phyloP scores from a whole-genome alignment of 2,888 invertebrate genomes.

The Acanthococcus lagerstroemiae region DNA sequence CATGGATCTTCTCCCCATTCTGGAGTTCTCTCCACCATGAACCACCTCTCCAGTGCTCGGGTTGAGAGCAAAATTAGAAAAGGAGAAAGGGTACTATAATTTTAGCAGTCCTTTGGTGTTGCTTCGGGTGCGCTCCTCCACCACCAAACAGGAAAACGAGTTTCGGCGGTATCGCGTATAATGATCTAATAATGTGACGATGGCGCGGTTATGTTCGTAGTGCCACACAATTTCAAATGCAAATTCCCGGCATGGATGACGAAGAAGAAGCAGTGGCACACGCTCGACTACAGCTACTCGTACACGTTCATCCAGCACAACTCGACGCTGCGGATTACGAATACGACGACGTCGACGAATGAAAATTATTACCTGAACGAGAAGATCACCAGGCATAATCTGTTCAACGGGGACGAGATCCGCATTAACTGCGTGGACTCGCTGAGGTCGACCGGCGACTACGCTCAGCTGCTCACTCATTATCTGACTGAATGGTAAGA shows the following conservation, averaged over 20 bases:
- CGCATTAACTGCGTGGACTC: conserved; percentile 55
- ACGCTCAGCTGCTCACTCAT: conserved; percentile 53
- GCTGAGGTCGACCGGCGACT: conserved; percentile 50
- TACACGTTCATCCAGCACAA: conserved; percentile 77
- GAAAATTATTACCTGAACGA: conserved; percentile 37
- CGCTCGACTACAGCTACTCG: conserved; percentile 72
- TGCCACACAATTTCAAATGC: conserved; percentile 62
- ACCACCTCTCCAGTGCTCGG: too few relatives aligned
- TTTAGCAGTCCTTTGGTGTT: too few relatives aligned
- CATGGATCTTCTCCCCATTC: too few relatives aligned
- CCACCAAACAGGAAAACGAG: too few relatives aligned
- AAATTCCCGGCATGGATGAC: conserved; percentile 82
- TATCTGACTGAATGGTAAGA: conserved; percentile 64
- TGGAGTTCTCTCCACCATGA: too few relatives aligned
- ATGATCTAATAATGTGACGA: too few relatives aligned
- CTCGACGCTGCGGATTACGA: conserved; percentile 61
- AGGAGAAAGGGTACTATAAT: too few relatives aligned
- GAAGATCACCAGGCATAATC: conserved; percentile 10
- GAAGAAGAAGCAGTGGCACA: conserved; percentile 76
- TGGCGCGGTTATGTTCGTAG: conserved; percentile 44
- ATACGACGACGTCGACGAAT: conserved; percentile 44
- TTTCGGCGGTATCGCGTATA: too few relatives aligned
- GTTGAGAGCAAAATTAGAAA: too few relatives aligned
- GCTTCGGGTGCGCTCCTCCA: too few relatives aligned
- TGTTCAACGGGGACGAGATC: conserved; percentile 44